phyloP scores from a whole-genome alignment of 2,113 vertebrate genomes.

The Cephalopholis sonnerati region DNA sequence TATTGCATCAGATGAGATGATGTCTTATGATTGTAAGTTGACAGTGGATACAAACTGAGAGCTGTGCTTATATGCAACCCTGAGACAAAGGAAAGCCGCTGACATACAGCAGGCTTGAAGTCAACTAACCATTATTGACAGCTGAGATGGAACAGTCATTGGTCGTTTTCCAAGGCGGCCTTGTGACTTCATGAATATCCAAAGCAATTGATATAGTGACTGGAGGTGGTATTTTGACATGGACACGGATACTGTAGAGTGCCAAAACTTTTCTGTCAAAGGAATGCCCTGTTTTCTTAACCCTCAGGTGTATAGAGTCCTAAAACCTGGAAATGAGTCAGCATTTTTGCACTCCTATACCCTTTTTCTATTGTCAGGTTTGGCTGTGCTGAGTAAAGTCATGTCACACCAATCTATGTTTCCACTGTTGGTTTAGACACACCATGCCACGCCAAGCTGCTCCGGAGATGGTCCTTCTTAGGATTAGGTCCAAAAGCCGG shows the following conservation, averaged over 20 bases:
- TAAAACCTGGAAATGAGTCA: too few relatives aligned
- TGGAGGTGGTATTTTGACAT: background rate
- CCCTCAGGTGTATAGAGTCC: background rate
- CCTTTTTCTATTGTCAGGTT: too few relatives aligned
- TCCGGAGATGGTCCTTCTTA: too few relatives aligned
- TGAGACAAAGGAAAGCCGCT: constrained; percentile 4
- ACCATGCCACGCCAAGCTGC: too few relatives aligned
- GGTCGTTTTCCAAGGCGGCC: constrained; percentile 19
- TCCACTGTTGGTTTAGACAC: too few relatives aligned
- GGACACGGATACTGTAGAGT: background rate
- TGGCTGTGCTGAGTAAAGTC: too few relatives aligned
- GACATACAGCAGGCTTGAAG: constrained; percentile 23
- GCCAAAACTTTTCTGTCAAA: background rate
- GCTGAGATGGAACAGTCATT: constrained; percentile 22
- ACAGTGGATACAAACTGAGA: constrained; percentile 3
- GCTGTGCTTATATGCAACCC: background rate
- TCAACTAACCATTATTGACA: constrained; percentile 42
- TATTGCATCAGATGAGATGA: constrained; percentile 15
- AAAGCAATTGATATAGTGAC: constrained; percentile 12
- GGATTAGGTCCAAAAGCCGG: too few relatives aligned
- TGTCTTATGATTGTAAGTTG: constrained; percentile 20
- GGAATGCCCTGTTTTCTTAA: background rate
- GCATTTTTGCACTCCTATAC: too few relatives aligned
- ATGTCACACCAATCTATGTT: too few relatives aligned
- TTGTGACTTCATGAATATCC: constrained; percentile 42